A percentile compares a stretch with the other conserved stretches of the same genome.
Evolutionary conservation across 2,113 vertebrate genomes (phyloP).

Genomic region (Puntigrus tetrazona): DNA sequence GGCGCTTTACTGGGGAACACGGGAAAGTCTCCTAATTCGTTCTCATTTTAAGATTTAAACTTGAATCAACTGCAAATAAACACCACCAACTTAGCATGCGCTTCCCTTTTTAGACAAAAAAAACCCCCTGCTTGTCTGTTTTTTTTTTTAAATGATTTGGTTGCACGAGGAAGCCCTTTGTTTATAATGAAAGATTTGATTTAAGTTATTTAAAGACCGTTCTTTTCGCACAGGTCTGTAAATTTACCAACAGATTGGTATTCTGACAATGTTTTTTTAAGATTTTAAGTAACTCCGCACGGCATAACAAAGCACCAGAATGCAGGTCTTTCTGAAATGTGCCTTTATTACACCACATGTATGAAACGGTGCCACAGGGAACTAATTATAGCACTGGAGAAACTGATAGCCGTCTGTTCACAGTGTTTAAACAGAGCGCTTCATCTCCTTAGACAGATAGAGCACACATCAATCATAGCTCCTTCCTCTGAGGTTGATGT

Average conservation of each 20-base stretch:
- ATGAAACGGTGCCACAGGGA: slow-evolving; percentile 10
- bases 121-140: neutral
- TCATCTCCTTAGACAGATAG: slow-evolving; percentile 25
- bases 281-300: neutral
- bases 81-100: neutral
- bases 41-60: slow-evolving; percentile 2
- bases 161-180: neutral
- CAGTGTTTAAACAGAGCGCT: neutral
- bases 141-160: neutral
- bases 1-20: neutral
- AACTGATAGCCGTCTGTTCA: slow-evolving; percentile 5
- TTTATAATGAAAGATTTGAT: neutral
- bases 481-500: neutral
- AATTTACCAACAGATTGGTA: neutral
- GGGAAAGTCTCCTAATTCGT: neutral
- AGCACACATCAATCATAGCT: slow-evolving; percentile 34
- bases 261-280: slow-evolving; percentile 1
- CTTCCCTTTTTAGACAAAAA: neutral
- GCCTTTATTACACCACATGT: slow-evolving; percentile 21
- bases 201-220: neutral
- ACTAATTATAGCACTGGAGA: slow-evolving; percentile 36
- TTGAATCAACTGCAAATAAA: neutral
- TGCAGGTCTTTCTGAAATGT: slow-evolving; percentile 12
- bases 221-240: neutral
- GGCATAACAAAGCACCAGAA: neutral